phyloP scores from a whole-genome alignment of 2,888 invertebrate genomes.

The Leptura quadrifasciata region DNA sequence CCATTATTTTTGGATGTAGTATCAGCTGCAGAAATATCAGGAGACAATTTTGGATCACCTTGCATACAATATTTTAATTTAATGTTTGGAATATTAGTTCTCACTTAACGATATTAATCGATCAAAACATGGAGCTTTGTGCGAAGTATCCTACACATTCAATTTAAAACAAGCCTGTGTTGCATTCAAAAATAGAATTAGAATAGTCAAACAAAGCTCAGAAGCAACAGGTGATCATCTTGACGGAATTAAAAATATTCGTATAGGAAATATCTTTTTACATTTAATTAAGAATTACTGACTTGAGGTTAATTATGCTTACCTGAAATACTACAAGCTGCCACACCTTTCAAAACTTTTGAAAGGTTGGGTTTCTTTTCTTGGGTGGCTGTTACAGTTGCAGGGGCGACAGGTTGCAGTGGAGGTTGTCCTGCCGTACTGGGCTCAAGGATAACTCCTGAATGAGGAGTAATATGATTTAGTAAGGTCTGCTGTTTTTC shows the following conservation, averaged over 20 bases:
- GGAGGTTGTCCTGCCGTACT: slow-evolving; percentile 71
- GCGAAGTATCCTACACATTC: too few relatives aligned
- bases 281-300: neutral
- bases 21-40: too few relatives aligned
- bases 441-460: slow-evolving; percentile 72
- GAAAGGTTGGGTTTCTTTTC: slow-evolving; percentile 71
- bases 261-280: neutral
- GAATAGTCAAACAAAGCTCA: too few relatives aligned
- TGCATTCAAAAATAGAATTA: too few relatives aligned
- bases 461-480: slow-evolving; percentile 70
- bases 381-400: slow-evolving; percentile 54
- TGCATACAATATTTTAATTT: too few relatives aligned
- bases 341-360: slow-evolving; percentile 77
- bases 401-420: slow-evolving; percentile 50
- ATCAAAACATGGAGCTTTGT: too few relatives aligned
- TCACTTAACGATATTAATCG: too few relatives aligned
- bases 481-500: slow-evolving; percentile 72
- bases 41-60: too few relatives aligned
- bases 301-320: neutral
- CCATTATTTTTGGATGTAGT: too few relatives aligned
- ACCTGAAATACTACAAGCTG: slow-evolving; percentile 78
- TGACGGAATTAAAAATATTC: neutral
- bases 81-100: too few relatives aligned
- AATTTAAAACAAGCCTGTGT: too few relatives aligned
- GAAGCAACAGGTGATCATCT: too few relatives aligned